These are phyloP conservation scores for Synanthedon myopaeformis DNA, from an alignment of 2,888 invertebrate genomes.

Conservation along the genomic window DNA sequence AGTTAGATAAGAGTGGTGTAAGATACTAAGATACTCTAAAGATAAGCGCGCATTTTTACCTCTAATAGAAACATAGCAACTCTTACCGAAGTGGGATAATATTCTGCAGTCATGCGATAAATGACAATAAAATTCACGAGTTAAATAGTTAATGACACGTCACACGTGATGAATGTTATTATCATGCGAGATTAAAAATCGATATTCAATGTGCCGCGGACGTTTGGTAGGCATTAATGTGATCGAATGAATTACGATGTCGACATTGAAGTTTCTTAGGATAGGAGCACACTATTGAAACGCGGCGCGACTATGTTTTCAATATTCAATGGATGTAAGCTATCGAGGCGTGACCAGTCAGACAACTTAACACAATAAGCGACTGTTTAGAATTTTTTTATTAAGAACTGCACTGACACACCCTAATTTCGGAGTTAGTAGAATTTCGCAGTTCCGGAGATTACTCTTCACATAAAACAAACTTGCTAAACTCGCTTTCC, in stretches of 20 bases:
- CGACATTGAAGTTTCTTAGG: neutral
- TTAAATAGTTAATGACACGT: neutral
- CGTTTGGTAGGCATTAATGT: neutral
- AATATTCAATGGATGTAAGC: too few relatives aligned
- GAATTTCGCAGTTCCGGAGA: neutral
- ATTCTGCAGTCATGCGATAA: neutral
- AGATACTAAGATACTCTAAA: too few relatives aligned
- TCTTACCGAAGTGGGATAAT: too few relatives aligned
- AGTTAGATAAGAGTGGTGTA: neutral
- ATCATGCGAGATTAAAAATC: neutral
- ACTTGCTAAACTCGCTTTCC: neutral
- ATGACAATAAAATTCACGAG: neutral
- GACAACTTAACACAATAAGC: too few relatives aligned
- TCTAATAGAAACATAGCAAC: too few relatives aligned
- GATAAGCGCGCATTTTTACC: too few relatives aligned
- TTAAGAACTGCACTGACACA: too few relatives aligned
- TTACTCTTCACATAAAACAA: neutral
- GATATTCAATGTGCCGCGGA: neutral
- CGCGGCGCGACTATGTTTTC: too few relatives aligned
- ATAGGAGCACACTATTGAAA: neutral
- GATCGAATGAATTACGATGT: constrained; percentile 2
- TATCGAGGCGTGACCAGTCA: too few relatives aligned
- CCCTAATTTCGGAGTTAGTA: too few relatives aligned
- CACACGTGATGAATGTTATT: neutral
- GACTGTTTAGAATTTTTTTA: too few relatives aligned